A percentile compares a stretch with the other conserved stretches of the same genome.
phyloP scores from a whole-genome alignment of 2,888 invertebrate genomes.

The Diplolepis rosae region DNA sequence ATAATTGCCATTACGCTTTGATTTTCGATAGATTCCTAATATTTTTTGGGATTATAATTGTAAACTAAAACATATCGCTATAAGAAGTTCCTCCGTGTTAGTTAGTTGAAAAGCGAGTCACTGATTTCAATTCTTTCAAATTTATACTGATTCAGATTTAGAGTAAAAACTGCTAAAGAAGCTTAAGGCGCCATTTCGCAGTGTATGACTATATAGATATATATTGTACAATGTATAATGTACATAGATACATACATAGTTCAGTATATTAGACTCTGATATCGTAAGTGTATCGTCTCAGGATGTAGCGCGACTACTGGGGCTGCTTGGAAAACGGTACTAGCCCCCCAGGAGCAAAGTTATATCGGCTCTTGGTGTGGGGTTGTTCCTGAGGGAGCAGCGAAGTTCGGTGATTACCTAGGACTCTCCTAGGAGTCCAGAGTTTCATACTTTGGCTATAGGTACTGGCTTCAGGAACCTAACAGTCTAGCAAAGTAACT shows the following conservation, averaged over 20 bases:
- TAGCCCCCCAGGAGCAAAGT: slow-evolving; percentile 72
- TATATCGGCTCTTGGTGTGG: slow-evolving; percentile 68
- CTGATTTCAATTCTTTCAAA: too few relatives aligned
- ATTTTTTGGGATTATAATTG: too few relatives aligned
- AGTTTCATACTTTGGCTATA: slow-evolving; percentile 72
- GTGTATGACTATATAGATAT: too few relatives aligned
- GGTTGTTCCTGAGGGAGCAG: slow-evolving; percentile 69
- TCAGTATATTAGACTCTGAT: slow-evolving; percentile 32
- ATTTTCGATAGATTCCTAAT: too few relatives aligned
- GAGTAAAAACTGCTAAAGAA: too few relatives aligned
- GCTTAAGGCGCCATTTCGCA: background rate
- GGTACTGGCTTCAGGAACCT: slow-evolving; percentile 66
- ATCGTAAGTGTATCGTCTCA: slow-evolving; percentile 48
- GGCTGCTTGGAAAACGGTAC: slow-evolving; percentile 61
- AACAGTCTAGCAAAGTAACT: slow-evolving; percentile 72
- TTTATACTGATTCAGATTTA: too few relatives aligned
- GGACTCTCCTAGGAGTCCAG: slow-evolving; percentile 71
- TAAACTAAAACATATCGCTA: too few relatives aligned
- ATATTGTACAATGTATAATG: too few relatives aligned
- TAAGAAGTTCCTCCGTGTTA: too few relatives aligned
- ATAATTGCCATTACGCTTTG: too few relatives aligned
- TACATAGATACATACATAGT: background rate
- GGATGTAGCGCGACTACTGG: slow-evolving; percentile 53
- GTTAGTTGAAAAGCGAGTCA: too few relatives aligned
- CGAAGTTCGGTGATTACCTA: slow-evolving; percentile 74